These are phyloP conservation scores for Amphipoea lucens DNA, from an alignment of 2,888 invertebrate genomes.

Conservation along the genomic window DNA sequence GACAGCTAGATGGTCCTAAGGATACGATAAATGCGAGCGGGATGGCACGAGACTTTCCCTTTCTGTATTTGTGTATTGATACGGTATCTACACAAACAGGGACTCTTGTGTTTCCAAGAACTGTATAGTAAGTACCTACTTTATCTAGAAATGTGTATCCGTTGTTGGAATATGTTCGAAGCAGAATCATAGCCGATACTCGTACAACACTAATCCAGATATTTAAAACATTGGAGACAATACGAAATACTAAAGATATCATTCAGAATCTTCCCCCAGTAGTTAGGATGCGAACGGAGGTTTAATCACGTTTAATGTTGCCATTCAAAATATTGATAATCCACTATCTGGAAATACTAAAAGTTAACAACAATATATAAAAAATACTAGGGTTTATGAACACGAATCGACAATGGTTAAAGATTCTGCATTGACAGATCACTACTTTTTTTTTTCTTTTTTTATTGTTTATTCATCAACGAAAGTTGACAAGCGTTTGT, in stretches of 20 bases:
- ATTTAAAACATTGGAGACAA: neutral
- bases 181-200: neutral
- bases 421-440: conserved; percentile 32
- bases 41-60: conserved; percentile 51
- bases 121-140: conserved; percentile 1
- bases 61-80: conserved; percentile 61
- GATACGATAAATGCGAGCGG: conserved; percentile 36
- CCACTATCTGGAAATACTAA: neutral
- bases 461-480: too few relatives aligned
- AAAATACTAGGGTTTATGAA: neutral
- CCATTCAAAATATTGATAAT: neutral
- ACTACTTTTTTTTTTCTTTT: neutral
- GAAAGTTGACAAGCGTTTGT: too few relatives aligned
- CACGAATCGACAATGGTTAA: neutral
- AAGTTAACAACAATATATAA: neutral
- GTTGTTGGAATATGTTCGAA: conserved; percentile 15
- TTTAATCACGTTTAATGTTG: neutral
- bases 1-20: conserved; percentile 27
- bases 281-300: neutral
- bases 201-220: neutral
- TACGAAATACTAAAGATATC: neutral
- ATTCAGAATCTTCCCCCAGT: neutral
- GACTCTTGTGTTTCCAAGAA: conserved; percentile 33
- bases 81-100: conserved; percentile 48
- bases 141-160: conserved; percentile 37